Evolutionary conservation across 1,140 invertebrate genomes (phyloP), one percentile per base, ranked within the genome.

Genomic region (Myzus persicae): DNA sequence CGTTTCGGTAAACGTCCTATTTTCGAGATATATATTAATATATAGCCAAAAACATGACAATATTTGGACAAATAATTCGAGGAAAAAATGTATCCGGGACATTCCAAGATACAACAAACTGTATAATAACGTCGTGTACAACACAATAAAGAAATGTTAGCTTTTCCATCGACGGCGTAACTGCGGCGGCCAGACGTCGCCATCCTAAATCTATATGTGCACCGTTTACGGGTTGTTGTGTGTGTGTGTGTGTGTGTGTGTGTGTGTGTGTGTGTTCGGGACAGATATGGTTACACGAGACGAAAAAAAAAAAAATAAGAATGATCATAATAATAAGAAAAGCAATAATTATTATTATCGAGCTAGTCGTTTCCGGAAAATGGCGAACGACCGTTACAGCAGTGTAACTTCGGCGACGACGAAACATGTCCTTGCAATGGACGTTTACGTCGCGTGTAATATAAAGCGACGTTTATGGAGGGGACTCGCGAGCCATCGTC

Each of bases 331-430:
- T 91, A 91, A 90, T 54, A 85, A 93, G 91, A 82, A 93, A 93
- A 93, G 91, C 91, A 93, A 93, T 76, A 76, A 76, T 76, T n/a
- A 76, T 93, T 93, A 93, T 93, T 93, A 93, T 93, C 91, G 91
- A 54, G 91, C 54, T 24, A 85, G 84, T 93, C 81, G 91, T 84
- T 93, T 93, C 76, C 81, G 91, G 46, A 40, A 22, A 90, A 90
- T 87, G 22, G 26, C 36, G 24, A 22, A 40, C 42, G 31, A 38
- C 18, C 3, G 42, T 48, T 14, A 76, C 59, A 9, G 31, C 14
- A 76, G 84, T 44, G 40, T 85, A 81, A 81, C 90, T 31, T 22
- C 87, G 40, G 48, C 87, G 46, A 54, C 51, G 6, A 14, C 88
- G 51, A 40, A 90, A 90, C 88, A 40, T 44, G 51, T 90, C 51